These are phyloP conservation scores for Riparia riparia DNA, from an alignment of 2,113 vertebrate genomes.

Conservation along the genomic window DNA sequence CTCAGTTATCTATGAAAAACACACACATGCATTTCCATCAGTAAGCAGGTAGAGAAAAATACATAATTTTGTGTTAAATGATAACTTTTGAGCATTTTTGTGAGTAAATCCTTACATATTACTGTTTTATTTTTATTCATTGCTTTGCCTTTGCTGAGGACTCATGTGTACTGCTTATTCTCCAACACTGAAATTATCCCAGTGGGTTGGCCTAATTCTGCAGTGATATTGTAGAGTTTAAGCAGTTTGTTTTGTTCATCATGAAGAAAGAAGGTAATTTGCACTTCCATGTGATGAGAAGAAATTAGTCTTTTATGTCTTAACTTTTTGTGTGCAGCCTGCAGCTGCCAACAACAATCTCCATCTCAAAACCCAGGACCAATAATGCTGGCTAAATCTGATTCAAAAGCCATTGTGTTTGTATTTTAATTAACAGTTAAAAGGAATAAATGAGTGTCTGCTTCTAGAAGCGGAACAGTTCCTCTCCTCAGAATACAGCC, in stretches of 20 bases:
- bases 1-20: not conserved
- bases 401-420: not conserved
- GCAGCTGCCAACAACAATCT: conserved; percentile 46
- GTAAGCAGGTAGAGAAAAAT: not conserved
- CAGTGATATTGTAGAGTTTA: not conserved
- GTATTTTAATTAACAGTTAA: conserved; percentile 34
- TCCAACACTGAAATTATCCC: conserved; percentile 1
- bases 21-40: not conserved
- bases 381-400: conserved; percentile 10
- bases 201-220: not conserved
- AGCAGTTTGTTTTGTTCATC: not conserved
- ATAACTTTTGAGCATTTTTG: not conserved
- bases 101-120: not conserved
- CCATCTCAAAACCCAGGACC: conserved; percentile 44
- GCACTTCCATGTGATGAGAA: conserved; percentile 1
- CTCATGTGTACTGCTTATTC: not conserved
- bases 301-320: conserved; percentile 44
- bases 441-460: not conserved
- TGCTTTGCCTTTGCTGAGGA: not conserved
- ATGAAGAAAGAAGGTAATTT: conserved; percentile 31
- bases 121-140: not conserved
- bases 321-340: conserved; percentile 17
- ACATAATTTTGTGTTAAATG: not conserved
- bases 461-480: not conserved
- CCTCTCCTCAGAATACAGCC: not conserved